These are phyloP conservation scores for Zaprionus lachaisei DNA, from an alignment of 1,140 invertebrate species.

Conservation along the genomic window DNA sequence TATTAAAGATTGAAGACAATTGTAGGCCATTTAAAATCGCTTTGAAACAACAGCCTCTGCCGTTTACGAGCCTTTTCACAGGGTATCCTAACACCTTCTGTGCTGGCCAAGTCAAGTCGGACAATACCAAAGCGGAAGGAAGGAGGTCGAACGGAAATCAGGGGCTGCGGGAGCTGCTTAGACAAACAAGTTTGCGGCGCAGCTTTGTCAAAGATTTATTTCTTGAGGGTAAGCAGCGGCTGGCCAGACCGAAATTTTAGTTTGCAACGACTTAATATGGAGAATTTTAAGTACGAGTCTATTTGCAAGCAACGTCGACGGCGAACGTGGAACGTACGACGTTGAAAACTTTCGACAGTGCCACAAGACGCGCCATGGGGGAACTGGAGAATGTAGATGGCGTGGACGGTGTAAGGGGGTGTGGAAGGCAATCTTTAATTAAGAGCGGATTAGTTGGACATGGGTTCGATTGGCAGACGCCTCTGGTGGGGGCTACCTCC, in stretches of 20 bases:
- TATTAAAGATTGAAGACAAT: neutral
- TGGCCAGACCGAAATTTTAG: slow-evolving; percentile 39
- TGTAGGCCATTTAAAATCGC: too few relatives aligned
- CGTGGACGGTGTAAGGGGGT: neutral
- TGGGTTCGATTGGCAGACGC: slow-evolving; percentile 72
- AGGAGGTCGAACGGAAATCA: neutral
- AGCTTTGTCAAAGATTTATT: slow-evolving; percentile 84
- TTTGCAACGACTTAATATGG: slow-evolving; percentile 67
- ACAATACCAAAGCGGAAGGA: slow-evolving; percentile 1
- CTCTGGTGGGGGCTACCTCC: neutral
- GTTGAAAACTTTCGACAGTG: slow-evolving; percentile 43
- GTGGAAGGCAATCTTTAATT: slow-evolving; percentile 80
- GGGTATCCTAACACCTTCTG: slow-evolving; percentile 71
- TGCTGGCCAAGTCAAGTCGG: slow-evolving; percentile 30
- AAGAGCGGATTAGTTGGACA: slow-evolving; percentile 84
- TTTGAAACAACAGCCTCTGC: too few relatives aligned
- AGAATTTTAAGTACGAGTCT: slow-evolving; percentile 68
- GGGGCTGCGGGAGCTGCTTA: slow-evolving; percentile 45
- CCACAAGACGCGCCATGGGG: neutral
- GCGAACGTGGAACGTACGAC: neutral
- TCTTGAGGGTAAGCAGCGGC: slow-evolving; percentile 79
- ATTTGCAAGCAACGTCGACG: slow-evolving; percentile 35
- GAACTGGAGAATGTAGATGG: too few relatives aligned
- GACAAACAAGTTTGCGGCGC: slow-evolving; percentile 80
- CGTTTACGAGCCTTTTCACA: neutral